A percentile compares a stretch with the other conserved stretches of the same genome.
These are phyloP conservation scores for Porites australiensis DNA, from an alignment of 64 coral and sea anemone genomes.

Conservation along the genomic window DNA sequence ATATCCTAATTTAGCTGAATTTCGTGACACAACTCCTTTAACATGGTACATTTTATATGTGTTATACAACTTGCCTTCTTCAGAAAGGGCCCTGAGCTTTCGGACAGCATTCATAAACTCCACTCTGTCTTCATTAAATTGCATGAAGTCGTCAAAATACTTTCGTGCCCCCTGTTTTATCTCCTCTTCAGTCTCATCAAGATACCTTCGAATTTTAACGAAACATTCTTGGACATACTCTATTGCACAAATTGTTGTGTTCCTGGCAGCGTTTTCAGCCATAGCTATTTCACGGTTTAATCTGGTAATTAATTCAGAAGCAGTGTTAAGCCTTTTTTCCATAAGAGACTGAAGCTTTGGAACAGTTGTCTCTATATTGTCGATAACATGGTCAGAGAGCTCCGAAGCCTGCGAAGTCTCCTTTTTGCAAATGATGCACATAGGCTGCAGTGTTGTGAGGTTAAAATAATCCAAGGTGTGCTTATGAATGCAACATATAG, in stretches of 20 bases:
- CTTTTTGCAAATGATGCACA: conserved; percentile 83
- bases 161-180: conserved; percentile 48
- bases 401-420: conserved; percentile 18
- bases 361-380: conserved; percentile 65
- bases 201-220: conserved; percentile 37
- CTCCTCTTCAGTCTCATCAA: conserved; percentile 62
- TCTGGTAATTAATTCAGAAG: conserved; percentile 40
- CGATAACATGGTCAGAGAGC: conserved; percentile 57
- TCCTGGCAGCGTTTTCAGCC: conserved; percentile 41
- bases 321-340: conserved; percentile 58
- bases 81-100: not conserved
- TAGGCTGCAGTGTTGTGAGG: conserved; percentile 58
- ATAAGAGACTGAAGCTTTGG: conserved; percentile 75
- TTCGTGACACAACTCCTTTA: too few species aligned
- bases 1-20: too few species aligned
- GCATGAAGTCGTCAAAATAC: conserved; percentile 42
- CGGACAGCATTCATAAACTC: not conserved
- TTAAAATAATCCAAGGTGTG: conserved; percentile 90
- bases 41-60: too few species aligned
- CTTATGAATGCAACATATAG: conserved; percentile 76
- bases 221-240: conserved; percentile 56
- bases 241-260: conserved; percentile 18
- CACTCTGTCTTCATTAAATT: not conserved
- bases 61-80: conserved; percentile 6
- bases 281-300: not conserved